Evolutionary conservation across 2,797 vertebrate genomes (phyloP).

Genomic region (Brachyalestes nurse): DNA sequence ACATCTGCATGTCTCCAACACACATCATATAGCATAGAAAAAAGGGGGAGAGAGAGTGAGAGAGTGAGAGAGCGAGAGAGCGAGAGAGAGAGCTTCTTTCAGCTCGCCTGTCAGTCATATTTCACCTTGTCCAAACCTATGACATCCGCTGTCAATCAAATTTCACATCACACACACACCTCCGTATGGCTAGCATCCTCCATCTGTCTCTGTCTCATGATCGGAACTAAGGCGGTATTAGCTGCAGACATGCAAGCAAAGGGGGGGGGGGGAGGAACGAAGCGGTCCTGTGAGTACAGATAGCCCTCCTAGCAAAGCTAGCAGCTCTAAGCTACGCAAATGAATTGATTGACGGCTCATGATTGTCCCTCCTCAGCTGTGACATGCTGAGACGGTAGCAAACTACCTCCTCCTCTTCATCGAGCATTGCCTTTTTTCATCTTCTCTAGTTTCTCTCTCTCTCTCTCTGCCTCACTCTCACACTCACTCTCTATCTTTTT

Average conservation of each 20-base stretch:
- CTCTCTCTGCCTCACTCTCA: slow-evolving; percentile 27
- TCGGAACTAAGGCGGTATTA: slow-evolving; percentile 33
- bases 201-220: slow-evolving; percentile 48
- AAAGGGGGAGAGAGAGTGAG: slow-evolving; percentile 55
- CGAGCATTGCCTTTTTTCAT: slow-evolving; percentile 57
- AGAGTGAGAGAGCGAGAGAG: slow-evolving; percentile 46
- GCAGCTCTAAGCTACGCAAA: slow-evolving; percentile 41
- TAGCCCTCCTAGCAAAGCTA: slow-evolving; percentile 44
- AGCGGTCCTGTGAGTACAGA: slow-evolving; percentile 48
- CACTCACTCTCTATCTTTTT: slow-evolving; percentile 37
- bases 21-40: slow-evolving; percentile 47
- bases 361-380: slow-evolving; percentile 73
- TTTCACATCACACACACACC: slow-evolving; percentile 52
- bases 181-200: slow-evolving; percentile 51
- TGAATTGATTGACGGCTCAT: slow-evolving; percentile 71
- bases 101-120: slow-evolving; percentile 68
- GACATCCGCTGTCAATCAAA: slow-evolving; percentile 76
- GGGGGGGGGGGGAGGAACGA: slow-evolving; percentile 3
- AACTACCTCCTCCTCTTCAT: slow-evolving; percentile 65
- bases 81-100: slow-evolving; percentile 57
- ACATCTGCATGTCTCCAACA: slow-evolving; percentile 60
- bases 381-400: slow-evolving; percentile 64
- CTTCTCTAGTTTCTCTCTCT: slow-evolving; percentile 52
- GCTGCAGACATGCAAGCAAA: slow-evolving; percentile 29
- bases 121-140: slow-evolving; percentile 65